These are phyloP conservation scores for Agrilus biguttatus DNA, from an alignment of 2,888 invertebrate genomes.

Conservation along the genomic window DNA sequence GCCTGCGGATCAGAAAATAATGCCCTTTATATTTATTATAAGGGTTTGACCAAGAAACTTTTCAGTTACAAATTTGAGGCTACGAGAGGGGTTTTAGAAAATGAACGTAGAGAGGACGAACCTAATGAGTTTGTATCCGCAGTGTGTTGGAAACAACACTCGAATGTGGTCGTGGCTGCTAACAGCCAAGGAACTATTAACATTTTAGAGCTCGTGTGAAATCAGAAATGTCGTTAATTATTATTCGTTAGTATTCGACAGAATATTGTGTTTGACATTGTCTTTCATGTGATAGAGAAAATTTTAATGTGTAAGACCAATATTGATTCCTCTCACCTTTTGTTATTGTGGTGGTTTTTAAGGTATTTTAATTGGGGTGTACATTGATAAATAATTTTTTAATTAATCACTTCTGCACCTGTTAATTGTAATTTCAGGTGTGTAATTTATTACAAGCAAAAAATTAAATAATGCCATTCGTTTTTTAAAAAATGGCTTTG, in stretches of 20 bases:
- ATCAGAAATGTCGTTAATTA: not conserved
- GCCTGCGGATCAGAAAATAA: constrained; percentile 94
- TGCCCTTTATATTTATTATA: constrained; percentile 82
- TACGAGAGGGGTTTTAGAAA: constrained; percentile 59
- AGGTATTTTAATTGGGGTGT: no score
- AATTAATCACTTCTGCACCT: no score
- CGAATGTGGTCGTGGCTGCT: constrained; percentile 78
- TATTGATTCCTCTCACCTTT: no score
- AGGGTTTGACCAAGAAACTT: constrained; percentile 73
- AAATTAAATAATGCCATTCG: no score
- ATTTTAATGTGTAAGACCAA: no score
- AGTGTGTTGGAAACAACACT: constrained; percentile 80
- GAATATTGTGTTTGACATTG: not conserved
- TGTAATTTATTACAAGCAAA: no score
- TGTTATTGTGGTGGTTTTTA: no score
- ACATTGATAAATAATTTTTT: no score
- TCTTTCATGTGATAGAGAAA: no score
- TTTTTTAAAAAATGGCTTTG: no score
- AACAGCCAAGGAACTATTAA: constrained; percentile 91
- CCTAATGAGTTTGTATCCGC: constrained; percentile 89
- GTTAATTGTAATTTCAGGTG: no score
- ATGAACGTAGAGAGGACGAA: constrained; percentile 68
- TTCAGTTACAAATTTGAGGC: constrained; percentile 80
- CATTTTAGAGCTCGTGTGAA: constrained; percentile 61
- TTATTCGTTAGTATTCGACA: not conserved